Evolutionary conservation across 1,140 invertebrate genomes (phyloP), one percentile per base, ranked within the genome.

Genomic region (Octopus sinensis): DNA sequence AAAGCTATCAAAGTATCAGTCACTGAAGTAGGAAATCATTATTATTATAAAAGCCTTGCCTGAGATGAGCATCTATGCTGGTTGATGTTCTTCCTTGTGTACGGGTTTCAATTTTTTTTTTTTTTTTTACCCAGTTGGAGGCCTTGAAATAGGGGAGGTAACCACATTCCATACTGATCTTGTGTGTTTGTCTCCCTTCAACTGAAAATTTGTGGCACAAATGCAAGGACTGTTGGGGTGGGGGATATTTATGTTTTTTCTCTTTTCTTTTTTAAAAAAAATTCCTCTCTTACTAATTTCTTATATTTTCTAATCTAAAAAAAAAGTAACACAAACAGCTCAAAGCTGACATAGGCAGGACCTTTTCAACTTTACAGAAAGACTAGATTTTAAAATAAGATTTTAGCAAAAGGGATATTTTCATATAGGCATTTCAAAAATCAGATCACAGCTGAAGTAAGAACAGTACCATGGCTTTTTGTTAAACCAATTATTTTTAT

Each of bases 121-220:
- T 71, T n/a, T 71, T 71, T 71, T 71, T 13, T 71, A 71, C 68
- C 68, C 68, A n/a, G 68, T 71, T 17, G 7, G 68, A 71, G 68
- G 68, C 68, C 68, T 71, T 71, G 68, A 71, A 71, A 71, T 13
- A 71, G 68, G 68, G 68, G 68, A 71, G 68, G 68, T 71, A 71
- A 71, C 13, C 68, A 23, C 68, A 71, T 23, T 71, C 17, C 68
- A 71, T n/a, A 71, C 30, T 71, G 30, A 71, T 71, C 17, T 23
- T 71, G 17, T 71, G 68, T 71, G 68, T 13, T 71, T 71, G 68
- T 17, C 68, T 71, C 68, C 68, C 68, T 71, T 71, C 68, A 71
- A 71, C 68, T 71, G 12, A 71, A 71, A 13, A n/a, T 6, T 5
- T 71, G 68, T 71, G 68, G 68, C 68, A 71, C 68, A 71, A 71